Evolutionary conservation across 2,113 vertebrate species (phyloP), one percentile per base, ranked within the genome.

Genomic region (Scatophagus argus): DNA sequence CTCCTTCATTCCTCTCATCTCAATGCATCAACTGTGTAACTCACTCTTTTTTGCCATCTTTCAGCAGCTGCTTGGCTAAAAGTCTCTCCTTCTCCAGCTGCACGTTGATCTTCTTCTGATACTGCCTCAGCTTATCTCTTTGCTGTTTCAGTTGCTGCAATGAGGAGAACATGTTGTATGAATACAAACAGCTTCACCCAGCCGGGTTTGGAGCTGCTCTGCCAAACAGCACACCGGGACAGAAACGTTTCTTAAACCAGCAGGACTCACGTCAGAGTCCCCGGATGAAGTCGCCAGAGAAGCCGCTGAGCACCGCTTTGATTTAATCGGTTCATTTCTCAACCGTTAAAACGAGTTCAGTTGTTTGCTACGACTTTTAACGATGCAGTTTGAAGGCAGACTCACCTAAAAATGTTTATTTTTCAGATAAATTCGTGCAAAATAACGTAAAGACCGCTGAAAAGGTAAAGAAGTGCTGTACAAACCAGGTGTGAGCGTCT

Each of bases 61-160:
- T 93, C 21, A 99, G 93, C 87, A 99, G 94, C 91, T 96, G 96
- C 82, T 96, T 90, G 75, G 98, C 98, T 21, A 99, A 6, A 0
- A 87, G 88, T 3, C 96, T 87, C 91, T 99, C 97, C 21, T 95
- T 92, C 36, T 97, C 96, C 93, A 98, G 92, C 84, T 94, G 96
- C 81, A 96, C 83, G 0, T 74, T 80, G 73, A 99, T 88, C 86
- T 87, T 94, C 93, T 95, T 96, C 95, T 98, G 97, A 77, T 97
- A 98, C 87, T 97, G 97, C 62, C 83, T 93, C 87, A 99, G 95
- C 74, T 97, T 98, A 94, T 99, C 98, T 84, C 98, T 88, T 84
- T 99, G 98, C 91, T 98, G 97, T 87, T 99, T 99, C 91, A 99
- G 92, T 97, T 99, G 97, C 97, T 98, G 90, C 3, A 74, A 3